Evolutionary conservation across 2,888 invertebrate species (phyloP).

Genomic region (Saturnia japonica): DNA sequence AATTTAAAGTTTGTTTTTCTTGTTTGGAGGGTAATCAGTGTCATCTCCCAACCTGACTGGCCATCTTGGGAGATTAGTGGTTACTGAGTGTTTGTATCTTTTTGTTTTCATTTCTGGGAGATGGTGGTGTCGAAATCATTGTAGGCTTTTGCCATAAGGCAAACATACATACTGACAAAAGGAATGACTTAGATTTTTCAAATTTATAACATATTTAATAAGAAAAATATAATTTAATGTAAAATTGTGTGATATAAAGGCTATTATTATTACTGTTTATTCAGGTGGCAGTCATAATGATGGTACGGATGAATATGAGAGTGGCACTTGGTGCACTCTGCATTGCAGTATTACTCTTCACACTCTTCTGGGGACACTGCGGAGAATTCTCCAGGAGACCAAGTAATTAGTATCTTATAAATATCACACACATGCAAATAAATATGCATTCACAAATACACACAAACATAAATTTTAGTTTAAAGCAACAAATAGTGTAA

Average conservation of each 20-base stretch:
- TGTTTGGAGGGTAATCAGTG: too few relatives aligned
- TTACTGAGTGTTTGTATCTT: too few relatives aligned
- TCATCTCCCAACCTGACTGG: too few relatives aligned
- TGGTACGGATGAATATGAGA: constrained; percentile 91
- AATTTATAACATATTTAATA: too few relatives aligned
- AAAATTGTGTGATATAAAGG: not conserved
- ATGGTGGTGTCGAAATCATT: too few relatives aligned
- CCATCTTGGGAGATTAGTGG: too few relatives aligned
- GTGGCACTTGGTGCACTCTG: constrained; percentile 85
- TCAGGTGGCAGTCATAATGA: constrained; percentile 77
- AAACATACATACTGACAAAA: too few relatives aligned
- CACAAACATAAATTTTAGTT: not conserved
- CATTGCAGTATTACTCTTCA: constrained; percentile 84
- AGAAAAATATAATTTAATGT: not conserved
- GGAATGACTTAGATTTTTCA: too few relatives aligned
- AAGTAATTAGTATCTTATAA: constrained; percentile 43
- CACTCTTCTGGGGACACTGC: constrained; percentile 90
- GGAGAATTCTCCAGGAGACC: constrained; percentile 79
- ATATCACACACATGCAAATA: not conserved
- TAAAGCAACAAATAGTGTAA: not conserved
- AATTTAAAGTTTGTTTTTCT: too few relatives aligned
- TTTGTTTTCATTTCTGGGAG: too few relatives aligned
- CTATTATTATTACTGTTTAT: not conserved
- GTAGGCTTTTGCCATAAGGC: too few relatives aligned
- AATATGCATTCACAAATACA: not conserved